phyloP scores from a whole-genome alignment of 2,113 vertebrate genomes.

The Brachirus orientalis region DNA sequence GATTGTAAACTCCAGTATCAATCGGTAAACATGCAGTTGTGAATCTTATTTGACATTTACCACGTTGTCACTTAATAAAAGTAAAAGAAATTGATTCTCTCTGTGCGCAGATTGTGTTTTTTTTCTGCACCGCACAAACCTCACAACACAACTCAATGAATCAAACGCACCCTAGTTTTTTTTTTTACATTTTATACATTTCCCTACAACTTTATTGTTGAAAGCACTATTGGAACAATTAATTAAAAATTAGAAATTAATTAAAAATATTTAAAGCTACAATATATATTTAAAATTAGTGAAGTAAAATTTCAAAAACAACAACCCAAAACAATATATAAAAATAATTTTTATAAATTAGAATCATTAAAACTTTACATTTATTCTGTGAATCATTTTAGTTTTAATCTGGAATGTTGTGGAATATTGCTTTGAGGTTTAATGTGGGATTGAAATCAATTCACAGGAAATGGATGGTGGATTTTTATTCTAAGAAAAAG shows the following conservation, averaged over 20 bases:
- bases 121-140: slow-evolving; percentile 2
- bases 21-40: fast-evolving
- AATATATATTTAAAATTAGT: too few species aligned
- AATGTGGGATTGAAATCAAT: too few species aligned
- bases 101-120: fast-evolving
- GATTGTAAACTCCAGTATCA: fast-evolving
- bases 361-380: too few species aligned
- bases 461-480: too few species aligned
- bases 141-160: fast-evolving
- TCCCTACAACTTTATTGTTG: neutral
- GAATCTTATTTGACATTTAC: fast-evolving
- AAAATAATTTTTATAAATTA: neutral
- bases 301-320: neutral
- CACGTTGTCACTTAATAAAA: fast-evolving
- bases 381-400: too few species aligned
- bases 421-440: too few species aligned
- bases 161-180: slow-evolving; percentile 25
- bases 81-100: fast-evolving
- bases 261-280: too few species aligned
- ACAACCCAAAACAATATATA: neutral
- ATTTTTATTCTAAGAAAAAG: too few species aligned
- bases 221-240: neutral
- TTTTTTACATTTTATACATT: too few species aligned
- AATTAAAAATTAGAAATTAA: neutral
- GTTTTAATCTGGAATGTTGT: too few species aligned